Evolutionary conservation across 2,113 vertebrate genomes (phyloP), one percentile per base, ranked within the genome.

Genomic region (Elgaria multicarinata): DNA sequence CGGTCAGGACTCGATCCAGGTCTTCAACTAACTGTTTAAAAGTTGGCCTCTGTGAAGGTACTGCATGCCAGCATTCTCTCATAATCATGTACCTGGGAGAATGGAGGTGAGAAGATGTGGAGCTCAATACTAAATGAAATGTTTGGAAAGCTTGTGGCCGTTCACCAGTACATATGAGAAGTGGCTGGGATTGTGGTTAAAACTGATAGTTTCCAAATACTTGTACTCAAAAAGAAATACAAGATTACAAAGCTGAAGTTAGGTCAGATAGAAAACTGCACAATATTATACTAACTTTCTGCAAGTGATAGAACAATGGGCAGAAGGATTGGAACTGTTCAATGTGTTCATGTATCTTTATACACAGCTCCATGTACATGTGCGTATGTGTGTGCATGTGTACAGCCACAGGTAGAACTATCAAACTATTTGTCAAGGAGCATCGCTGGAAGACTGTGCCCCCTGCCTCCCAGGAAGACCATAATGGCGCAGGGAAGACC

Each of bases 11-110:
- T 33, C 99, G 97, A 96, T 99, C 99, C 78, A 99, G 97, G 94
- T 99, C 99, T 92, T 99, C 99, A 84, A 99, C 98, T 93, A 99
- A 97, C 97, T 99, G 99, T 94, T 99, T 98, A 97, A 99, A 99
- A 84, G 99, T 99, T 22, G 99, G 99, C 31, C 99, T 96, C 96
- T 99, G 99, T 0, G 98, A 98, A 1, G 99, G 99, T 72, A 98
- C 98, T 0, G 98, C 99, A 0, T 99, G 99, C 99, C 99, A 99
- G 92, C 99, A 99, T 94, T 99, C 99, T 50, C 98, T 96, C 99
- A 99, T 99, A 95, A 99, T 98, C 98, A 99, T 99, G 96, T 99
- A 99, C 96, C 99, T 99, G 96, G 0, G 20, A 9, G 4, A 62
- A 76, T 4, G 26, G 18, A n/a, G 36, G n/a, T 20, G 16, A 50